Percentiles rank a stretch among this genome's conserved stretches.
Conservation (phyloP, 2,797 vertebrate species). For the Halcyon badia region DNA sequence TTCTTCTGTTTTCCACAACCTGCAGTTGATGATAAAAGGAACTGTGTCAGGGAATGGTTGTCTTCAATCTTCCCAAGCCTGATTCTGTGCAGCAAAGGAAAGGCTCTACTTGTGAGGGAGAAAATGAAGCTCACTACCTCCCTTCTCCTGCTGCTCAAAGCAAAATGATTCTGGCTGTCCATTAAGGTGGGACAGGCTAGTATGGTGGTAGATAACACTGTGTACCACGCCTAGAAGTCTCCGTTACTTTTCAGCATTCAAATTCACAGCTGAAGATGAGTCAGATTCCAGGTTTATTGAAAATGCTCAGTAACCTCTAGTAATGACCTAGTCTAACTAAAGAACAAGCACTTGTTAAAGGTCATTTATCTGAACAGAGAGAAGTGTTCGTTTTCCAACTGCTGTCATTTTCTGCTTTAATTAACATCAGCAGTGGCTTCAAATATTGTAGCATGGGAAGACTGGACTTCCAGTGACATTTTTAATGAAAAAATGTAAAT, state of each 20-base stretch:
- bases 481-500: slow-evolving; percentile 78
- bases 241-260: neutral
- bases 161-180: neutral
- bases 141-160: neutral
- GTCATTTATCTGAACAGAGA: slow-evolving; percentile 76
- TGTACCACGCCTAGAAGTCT: neutral
- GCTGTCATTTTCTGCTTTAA: slow-evolving; percentile 84
- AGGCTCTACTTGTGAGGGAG: neutral
- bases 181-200: neutral
- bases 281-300: slow-evolving; percentile 37
- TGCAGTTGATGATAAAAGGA: neutral
- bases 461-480: slow-evolving; percentile 82
- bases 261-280: slow-evolving; percentile 16
- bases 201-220: neutral
- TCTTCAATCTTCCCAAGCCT: neutral
- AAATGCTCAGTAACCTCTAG: slow-evolving; percentile 73
- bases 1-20: neutral
- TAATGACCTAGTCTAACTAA: slow-evolving; percentile 78
- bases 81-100: neutral
- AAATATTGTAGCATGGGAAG: slow-evolving; percentile 52
- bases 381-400: slow-evolving; percentile 68
- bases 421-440: slow-evolving; percentile 82
- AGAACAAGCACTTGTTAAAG: slow-evolving; percentile 80
- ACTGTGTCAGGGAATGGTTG: neutral
- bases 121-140: neutral